Evolutionary conservation across 2,888 invertebrate species (phyloP).

Genomic region (Euzophera pinguis): DNA sequence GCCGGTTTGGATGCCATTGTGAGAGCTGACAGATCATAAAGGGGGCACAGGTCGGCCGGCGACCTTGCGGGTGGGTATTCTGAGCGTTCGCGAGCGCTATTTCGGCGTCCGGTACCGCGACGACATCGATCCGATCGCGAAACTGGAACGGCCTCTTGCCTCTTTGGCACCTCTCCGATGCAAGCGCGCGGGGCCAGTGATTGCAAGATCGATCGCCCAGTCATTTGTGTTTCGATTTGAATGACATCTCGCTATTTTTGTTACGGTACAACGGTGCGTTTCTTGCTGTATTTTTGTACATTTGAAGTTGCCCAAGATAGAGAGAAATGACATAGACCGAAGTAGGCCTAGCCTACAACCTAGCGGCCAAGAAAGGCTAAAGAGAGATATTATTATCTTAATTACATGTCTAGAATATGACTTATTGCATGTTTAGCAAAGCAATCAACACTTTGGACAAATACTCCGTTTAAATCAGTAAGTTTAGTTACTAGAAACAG

Average conservation of each 20-base stretch:
- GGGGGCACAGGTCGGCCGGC: conserved; percentile 55
- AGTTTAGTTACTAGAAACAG: too few species aligned
- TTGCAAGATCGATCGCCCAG: conserved; percentile 45
- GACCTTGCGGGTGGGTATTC: conserved; percentile 62
- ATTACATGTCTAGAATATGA: too few species aligned
- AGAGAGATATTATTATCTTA: too few species aligned
- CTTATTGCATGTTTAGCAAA: too few species aligned
- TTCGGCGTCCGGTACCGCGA: conserved; percentile 44
- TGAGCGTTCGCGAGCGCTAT: conserved; percentile 57
- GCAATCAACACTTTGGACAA: too few species aligned
- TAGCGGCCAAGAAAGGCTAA: too few species aligned
- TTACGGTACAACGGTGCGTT: background rate
- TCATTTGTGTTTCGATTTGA: conserved; percentile 9
- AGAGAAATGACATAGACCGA: too few species aligned
- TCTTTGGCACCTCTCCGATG: conserved; percentile 66
- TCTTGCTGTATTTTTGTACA: too few species aligned
- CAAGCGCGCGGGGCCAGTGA: conserved; percentile 44
- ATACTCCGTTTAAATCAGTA: too few species aligned
- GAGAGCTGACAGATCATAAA: conserved; percentile 47
- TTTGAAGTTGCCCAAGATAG: too few species aligned
- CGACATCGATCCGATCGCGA: conserved; percentile 54
- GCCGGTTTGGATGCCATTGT: conserved; percentile 34
- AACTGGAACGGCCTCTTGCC: conserved; percentile 64
- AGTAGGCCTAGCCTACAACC: too few species aligned
- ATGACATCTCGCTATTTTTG: background rate